Percentiles rank a stretch among this genome's conserved stretches.
Evolutionary conservation across 2,888 invertebrate genomes (phyloP).

Genomic region (Tachystola acroxantha): DNA sequence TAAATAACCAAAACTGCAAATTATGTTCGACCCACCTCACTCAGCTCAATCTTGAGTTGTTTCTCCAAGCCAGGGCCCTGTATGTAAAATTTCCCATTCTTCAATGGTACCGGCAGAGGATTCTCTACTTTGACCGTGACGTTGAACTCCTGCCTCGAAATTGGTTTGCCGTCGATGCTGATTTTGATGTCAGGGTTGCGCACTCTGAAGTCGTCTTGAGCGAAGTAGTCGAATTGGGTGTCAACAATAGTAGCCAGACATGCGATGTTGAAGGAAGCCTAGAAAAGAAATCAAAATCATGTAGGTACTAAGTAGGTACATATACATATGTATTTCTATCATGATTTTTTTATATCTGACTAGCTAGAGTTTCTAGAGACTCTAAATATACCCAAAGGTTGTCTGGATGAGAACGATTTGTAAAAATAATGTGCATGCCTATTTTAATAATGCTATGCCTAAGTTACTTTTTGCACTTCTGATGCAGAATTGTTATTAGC

Average conservation of each 20-base stretch:
- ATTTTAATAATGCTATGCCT: too few relatives aligned
- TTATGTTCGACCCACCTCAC: conserved; percentile 79
- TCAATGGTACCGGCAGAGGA: conserved; percentile 88
- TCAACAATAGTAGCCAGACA: conserved; percentile 88
- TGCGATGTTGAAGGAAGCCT: conserved; percentile 89
- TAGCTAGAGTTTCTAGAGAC: too few relatives aligned
- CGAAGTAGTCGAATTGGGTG: conserved; percentile 91
- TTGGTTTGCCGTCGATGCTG: conserved; percentile 74
- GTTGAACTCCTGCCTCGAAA: conserved; percentile 70
- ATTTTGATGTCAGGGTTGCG: conserved; percentile 94
- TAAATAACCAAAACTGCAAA: too few relatives aligned
- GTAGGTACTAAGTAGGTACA: too few relatives aligned
- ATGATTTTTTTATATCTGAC: too few relatives aligned
- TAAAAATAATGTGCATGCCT: too few relatives aligned
- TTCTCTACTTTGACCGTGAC: conserved; percentile 86
- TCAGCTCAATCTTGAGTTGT: conserved; percentile 83
- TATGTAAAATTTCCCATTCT: conserved; percentile 86
- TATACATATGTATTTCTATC: too few relatives aligned
- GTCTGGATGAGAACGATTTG: too few relatives aligned
- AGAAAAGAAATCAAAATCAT: conserved; percentile 11
- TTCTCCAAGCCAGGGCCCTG: conserved; percentile 90
- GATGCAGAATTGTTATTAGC: too few relatives aligned
- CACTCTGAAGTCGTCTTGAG: conserved; percentile 93
- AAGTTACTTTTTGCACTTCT: too few relatives aligned
- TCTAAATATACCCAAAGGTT: too few relatives aligned